phyloP scores from a whole-genome alignment of 2,888 invertebrate species.

The Dilophus febrilis region DNA sequence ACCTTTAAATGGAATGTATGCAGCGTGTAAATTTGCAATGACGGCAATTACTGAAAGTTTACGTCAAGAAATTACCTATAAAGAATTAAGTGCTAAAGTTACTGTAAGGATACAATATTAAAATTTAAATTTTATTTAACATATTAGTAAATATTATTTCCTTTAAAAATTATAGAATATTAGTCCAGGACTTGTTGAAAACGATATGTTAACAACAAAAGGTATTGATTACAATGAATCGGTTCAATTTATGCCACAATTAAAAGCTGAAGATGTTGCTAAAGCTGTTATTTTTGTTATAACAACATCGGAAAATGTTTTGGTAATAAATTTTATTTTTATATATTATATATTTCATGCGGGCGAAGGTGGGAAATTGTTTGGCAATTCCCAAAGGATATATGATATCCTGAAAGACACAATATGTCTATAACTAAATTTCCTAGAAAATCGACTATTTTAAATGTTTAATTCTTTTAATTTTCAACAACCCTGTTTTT shows the following conservation, averaged over 20 bases:
- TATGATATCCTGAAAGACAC: too few species aligned
- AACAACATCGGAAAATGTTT: constrained; percentile 16
- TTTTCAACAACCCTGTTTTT: too few species aligned
- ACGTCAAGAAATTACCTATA: constrained; percentile 21
- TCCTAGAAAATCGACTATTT: too few species aligned
- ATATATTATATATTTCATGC: background rate
- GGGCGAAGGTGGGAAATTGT: too few species aligned
- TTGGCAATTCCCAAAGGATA: too few species aligned
- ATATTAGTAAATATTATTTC: background rate
- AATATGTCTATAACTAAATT: too few species aligned
- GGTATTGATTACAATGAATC: constrained; percentile 14
- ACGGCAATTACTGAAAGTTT: constrained; percentile 24
- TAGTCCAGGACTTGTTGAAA: constrained; percentile 17
- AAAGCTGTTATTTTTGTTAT: constrained; percentile 17
- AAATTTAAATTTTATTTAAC: background rate
- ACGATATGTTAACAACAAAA: constrained; percentile 14
- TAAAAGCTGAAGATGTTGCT: constrained; percentile 16
- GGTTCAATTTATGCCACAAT: constrained; percentile 16
- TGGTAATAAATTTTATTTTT: too few species aligned
- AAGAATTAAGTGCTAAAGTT: constrained; percentile 20
- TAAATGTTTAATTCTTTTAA: too few species aligned
- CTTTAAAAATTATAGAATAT: constrained; percentile 12
- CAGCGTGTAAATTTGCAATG: constrained; percentile 20
- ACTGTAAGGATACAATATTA: constrained; percentile 15
- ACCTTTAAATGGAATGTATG: constrained; percentile 18